Conservation (phyloP, 1,140 invertebrate species). For the Lordiphosa collinella region DNA sequence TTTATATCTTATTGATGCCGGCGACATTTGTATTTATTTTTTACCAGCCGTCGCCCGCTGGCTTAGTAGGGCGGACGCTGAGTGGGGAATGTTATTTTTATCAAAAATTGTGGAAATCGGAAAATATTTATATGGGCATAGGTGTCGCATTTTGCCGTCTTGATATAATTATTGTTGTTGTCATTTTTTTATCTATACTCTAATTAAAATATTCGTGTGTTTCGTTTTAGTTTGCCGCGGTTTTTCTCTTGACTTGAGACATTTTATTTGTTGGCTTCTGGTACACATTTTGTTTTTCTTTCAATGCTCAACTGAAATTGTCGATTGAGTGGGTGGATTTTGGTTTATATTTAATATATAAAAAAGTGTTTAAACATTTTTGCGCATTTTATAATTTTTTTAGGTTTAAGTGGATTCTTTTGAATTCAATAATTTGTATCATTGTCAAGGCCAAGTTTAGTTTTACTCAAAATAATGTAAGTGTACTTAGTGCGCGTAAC, state of each 20-base stretch:
- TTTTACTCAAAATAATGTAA: too few species aligned
- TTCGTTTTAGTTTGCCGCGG: slow-evolving; percentile 40
- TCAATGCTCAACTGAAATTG: slow-evolving; percentile 39
- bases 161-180: slow-evolving; percentile 65
- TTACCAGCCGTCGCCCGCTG: slow-evolving; percentile 33
- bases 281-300: slow-evolving; percentile 34
- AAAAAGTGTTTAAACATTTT: not conserved
- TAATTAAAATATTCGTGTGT: slow-evolving; percentile 75
- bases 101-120: slow-evolving; percentile 65
- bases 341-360: slow-evolving; percentile 39
- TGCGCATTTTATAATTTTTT: too few species aligned
- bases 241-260: slow-evolving; percentile 31
- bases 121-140: slow-evolving; percentile 65
- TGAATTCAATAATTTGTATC: too few species aligned
- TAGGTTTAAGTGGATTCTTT: too few species aligned
- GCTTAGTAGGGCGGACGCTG: slow-evolving; percentile 9
- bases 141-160: slow-evolving; percentile 36
- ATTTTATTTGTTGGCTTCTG: slow-evolving; percentile 30
- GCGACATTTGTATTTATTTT: slow-evolving; percentile 78
- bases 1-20: slow-evolving; percentile 77
- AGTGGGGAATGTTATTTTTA: slow-evolving; percentile 75
- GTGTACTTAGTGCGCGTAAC: too few species aligned
- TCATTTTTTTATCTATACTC: slow-evolving; percentile 75
- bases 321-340: slow-evolving; percentile 36
- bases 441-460: too few species aligned